These are phyloP conservation scores for Whitmania pigra DNA, from an alignment of 1,140 invertebrate genomes.

Conservation along the genomic window DNA sequence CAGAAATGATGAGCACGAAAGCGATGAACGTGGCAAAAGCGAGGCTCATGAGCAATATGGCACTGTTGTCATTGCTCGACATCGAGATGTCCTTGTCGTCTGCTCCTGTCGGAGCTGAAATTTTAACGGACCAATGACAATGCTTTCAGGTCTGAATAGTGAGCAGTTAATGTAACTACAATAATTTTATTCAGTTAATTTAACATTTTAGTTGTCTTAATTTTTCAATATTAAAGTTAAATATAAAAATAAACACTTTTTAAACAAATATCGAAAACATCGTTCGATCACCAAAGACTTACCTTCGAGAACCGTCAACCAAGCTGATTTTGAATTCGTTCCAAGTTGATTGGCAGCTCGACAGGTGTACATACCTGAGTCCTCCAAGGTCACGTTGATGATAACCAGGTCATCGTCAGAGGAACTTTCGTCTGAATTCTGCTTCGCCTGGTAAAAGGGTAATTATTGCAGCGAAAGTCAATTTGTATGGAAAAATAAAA, in stretches of 20 bases:
- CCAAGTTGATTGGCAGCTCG: not conserved
- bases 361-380: slow-evolving; percentile 8
- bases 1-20: no score
- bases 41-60: not conserved
- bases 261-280: not conserved
- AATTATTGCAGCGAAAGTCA: no score
- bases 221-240: no score
- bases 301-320: slow-evolving; percentile 3
- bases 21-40: not conserved
- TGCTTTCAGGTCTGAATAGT: no score
- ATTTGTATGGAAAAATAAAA: no score
- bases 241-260: no score
- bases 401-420: not conserved
- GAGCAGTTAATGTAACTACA: no score
- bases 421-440: no score
- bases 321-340: not conserved
- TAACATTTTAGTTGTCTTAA: not conserved
- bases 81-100: not conserved
- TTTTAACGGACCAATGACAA: not conserved
- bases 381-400: slow-evolving; percentile 6
- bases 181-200: no score
- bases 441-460: no score
- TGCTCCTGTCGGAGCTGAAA: not conserved
- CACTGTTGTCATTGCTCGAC: not conserved
- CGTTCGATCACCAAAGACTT: not conserved